Evolutionary conservation across 2,113 vertebrate genomes (phyloP).

Genomic region (Otocyon megalotis): DNA sequence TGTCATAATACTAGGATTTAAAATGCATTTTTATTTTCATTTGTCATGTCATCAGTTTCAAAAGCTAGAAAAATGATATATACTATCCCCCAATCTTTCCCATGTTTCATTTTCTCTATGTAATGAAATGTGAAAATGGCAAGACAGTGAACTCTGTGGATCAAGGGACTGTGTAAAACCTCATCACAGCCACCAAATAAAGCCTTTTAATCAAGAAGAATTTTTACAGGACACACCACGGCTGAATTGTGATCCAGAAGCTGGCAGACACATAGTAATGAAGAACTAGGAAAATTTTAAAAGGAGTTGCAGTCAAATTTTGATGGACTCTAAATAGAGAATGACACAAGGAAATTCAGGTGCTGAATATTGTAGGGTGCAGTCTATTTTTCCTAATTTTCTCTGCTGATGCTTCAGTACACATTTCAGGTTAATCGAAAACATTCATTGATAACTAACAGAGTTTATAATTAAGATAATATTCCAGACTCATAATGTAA

Average conservation of each 20-base stretch:
- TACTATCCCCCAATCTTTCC: not conserved
- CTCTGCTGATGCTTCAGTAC: not conserved
- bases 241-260: not conserved
- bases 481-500: not conserved
- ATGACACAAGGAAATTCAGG: constrained; percentile 31
- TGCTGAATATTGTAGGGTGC: not conserved
- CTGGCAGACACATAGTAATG: not conserved
- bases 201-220: constrained; percentile 67
- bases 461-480: not conserved
- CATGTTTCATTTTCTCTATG: not conserved
- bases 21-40: constrained; percentile 23
- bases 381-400: not conserved
- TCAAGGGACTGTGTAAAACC: constrained; percentile 61
- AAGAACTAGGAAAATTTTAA: constrained; percentile 13
- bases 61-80: constrained; percentile 46
- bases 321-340: constrained; percentile 48
- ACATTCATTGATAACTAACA: not conserved
- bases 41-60: constrained; percentile 48
- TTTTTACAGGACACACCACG: not conserved
- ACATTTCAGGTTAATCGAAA: constrained; percentile 14
- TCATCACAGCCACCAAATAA: constrained; percentile 41
- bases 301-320: constrained; percentile 56
- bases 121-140: constrained; percentile 65
- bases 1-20: not conserved
- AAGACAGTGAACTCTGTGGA: constrained; percentile 57